Conservation (phyloP, 2,113 vertebrate genomes). For the Fregata magnificens region DNA sequence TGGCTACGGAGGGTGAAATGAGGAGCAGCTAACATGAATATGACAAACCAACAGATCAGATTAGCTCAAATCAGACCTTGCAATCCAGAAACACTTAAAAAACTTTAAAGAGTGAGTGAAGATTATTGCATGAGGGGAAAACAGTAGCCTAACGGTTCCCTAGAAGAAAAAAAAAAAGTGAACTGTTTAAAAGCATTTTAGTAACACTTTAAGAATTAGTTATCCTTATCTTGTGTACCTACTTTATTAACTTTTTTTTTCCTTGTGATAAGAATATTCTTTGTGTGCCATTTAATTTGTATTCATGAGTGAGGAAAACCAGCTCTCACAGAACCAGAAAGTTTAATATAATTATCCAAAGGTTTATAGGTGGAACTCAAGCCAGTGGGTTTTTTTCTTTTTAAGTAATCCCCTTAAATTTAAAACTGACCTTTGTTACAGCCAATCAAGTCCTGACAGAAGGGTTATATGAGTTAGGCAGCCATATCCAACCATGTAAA, state of each 20-base stretch:
- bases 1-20: background rate
- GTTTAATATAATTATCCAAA: background rate
- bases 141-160: background rate
- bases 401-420: background rate
- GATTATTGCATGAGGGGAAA: background rate
- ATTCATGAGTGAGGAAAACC: background rate
- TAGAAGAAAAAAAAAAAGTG: background rate
- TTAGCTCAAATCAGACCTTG: background rate
- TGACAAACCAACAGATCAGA: background rate
- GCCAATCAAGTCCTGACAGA: background rate
- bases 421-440: background rate
- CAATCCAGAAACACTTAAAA: background rate
- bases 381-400: background rate
- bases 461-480: background rate
- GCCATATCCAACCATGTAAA: background rate
- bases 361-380: background rate
- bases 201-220: background rate
- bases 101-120: background rate
- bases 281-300: background rate
- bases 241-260: background rate
- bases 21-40: background rate
- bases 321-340: background rate
- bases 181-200: background rate
- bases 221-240: background rate
- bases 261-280: background rate